These are phyloP conservation scores for Tonatia bakeri DNA, from an alignment of 2,113 vertebrate species.

Conservation along the genomic window DNA sequence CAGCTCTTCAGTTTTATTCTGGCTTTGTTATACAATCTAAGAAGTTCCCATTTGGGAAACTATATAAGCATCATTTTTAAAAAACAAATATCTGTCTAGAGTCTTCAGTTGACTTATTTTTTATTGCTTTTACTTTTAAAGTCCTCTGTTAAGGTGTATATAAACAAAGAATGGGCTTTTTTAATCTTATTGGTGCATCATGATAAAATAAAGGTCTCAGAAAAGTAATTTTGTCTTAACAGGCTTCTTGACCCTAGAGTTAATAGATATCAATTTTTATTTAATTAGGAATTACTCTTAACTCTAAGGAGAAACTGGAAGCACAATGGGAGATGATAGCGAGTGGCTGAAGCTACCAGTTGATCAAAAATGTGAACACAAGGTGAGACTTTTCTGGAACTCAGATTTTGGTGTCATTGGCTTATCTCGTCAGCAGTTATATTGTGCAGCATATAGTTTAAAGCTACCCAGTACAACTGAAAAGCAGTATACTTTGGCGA, in stretches of 20 bases:
- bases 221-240: slow-evolving; percentile 9
- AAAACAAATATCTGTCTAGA: neutral
- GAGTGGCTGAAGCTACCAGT: slow-evolving; percentile 98
- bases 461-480: neutral
- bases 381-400: slow-evolving; percentile 82
- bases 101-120: neutral
- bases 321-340: slow-evolving; percentile 95
- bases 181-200: neutral
- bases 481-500: neutral
- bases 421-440: neutral
- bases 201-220: slow-evolving; percentile 21
- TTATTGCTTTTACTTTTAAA: neutral
- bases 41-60: slow-evolving; percentile 18
- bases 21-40: neutral
- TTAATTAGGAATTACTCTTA: slow-evolving; percentile 71
- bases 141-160: neutral
- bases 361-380: slow-evolving; percentile 99
- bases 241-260: slow-evolving; percentile 21
- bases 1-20: neutral
- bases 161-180: slow-evolving; percentile 31
- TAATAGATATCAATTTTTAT: slow-evolving; percentile 33
- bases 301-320: slow-evolving; percentile 69
- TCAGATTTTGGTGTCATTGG: neutral
- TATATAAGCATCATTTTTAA: neutral
- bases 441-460: neutral